Evolutionary conservation across 2,888 invertebrate species (phyloP), one percentile per base, ranked within the genome.

Genomic region (Thecophora atra): DNA sequence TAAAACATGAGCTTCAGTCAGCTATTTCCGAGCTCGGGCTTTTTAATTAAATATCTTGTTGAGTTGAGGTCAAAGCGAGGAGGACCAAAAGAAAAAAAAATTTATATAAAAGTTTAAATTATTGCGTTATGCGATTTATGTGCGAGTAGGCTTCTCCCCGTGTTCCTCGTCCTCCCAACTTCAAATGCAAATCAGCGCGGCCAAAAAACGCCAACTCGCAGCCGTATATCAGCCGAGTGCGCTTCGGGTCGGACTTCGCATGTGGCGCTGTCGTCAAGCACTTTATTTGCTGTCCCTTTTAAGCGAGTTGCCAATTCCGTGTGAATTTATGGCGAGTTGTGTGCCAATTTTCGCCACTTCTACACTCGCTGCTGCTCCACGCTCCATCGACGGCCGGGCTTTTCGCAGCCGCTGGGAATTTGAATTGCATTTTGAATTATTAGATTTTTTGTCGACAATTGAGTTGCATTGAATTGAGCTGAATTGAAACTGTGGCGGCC

Each of bases 271-370:
- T 17, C 47, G 47, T 47, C 28, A 47, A 47, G 44, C 47, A 26
- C 47, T 64, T 47, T 47, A 64, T 64, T 44, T 47, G 64, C 24
- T 64, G 64, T 26, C 44, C 24, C 24, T 69, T 60, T 26, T 60
- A 44, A 37, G 24, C 8, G 17, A 21, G 62, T 52, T 51, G 52
- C 8, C 19, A 63, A 54, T 63, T 68, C 58, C 24, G 47, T 69
- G 58, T 58, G 37, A 70, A 70, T 70, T 70, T 70, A 63, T 70
- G 63, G 37, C 47, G 15, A 70, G 37, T 70, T 63, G 62, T 63
- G 30, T 51, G 30, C 17, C 51, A 37, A 62, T 70, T 70, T 51
- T 63, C 63, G 19, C 62, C 37, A 28, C 17, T 42, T n/a, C 24
- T 44, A 3, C n/a, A n/a, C n/a, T 28, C n/a, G 47, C 47, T 47